Evolutionary conservation across 2,888 invertebrate genomes (phyloP).

Genomic region (Pasiphila rectangulata): DNA sequence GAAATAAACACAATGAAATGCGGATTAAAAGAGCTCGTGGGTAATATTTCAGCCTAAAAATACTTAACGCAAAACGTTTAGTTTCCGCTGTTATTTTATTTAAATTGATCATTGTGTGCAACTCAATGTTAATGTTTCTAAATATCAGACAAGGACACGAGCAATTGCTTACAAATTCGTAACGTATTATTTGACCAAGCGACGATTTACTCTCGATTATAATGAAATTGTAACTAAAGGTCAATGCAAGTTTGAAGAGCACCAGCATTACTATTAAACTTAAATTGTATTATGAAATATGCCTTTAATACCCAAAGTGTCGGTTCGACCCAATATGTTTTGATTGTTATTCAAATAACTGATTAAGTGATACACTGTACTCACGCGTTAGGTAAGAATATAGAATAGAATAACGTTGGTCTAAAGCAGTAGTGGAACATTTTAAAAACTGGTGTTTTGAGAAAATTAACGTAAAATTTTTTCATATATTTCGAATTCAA

Average conservation of each 20-base stretch:
- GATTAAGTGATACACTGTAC: no score
- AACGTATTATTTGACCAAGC: constrained; percentile 10
- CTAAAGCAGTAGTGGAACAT: no score
- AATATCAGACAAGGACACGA: constrained; percentile 31
- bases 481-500: no score
- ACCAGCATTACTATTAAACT: background rate
- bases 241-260: background rate
- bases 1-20: background rate
- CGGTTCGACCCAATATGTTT: no score
- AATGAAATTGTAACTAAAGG: background rate
- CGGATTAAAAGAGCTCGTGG: background rate
- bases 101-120: constrained; percentile 24
- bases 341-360: no score
- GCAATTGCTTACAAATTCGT: constrained; percentile 25
- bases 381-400: no score
- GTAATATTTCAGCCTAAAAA: background rate
- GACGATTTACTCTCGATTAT: constrained; percentile 5
- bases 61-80: background rate
- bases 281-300: no score
- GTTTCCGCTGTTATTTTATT: constrained; percentile 14
- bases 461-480: no score
- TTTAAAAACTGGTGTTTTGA: no score
- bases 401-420: no score
- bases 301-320: no score
- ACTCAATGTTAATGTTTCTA: constrained; percentile 29